Evolutionary conservation across 2,888 invertebrate genomes (phyloP).

Genomic region (Dorcus hopei): DNA sequence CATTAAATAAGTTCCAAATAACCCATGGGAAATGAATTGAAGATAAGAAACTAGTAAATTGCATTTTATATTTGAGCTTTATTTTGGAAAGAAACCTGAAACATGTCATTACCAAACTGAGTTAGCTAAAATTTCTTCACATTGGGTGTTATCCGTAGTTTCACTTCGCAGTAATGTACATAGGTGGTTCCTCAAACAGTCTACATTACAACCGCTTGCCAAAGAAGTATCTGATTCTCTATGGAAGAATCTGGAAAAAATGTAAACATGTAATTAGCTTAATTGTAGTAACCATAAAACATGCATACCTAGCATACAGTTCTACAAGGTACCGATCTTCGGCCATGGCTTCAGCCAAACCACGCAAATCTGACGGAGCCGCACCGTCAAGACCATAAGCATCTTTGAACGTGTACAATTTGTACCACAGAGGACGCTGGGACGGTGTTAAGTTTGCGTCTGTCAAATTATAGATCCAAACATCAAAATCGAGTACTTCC

Average conservation of each 20-base stretch:
- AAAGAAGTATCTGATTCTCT: constrained; percentile 22
- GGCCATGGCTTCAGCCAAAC: constrained; percentile 45
- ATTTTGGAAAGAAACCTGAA: too few relatives aligned
- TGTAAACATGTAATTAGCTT: background rate
- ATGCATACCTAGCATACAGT: constrained; percentile 38
- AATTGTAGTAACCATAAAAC: background rate
- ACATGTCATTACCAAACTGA: background rate
- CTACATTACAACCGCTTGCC: constrained; percentile 21
- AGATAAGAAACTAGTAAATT: too few relatives aligned
- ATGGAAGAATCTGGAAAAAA: background rate
- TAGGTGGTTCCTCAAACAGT: constrained; percentile 33
- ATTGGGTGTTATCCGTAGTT: constrained; percentile 47
- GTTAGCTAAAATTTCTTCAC: constrained; percentile 25
- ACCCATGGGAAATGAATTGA: too few relatives aligned
- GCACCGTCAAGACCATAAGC: constrained; percentile 45
- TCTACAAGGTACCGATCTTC: constrained; percentile 42
- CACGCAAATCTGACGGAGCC: constrained; percentile 45
- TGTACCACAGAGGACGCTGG: constrained; percentile 43
- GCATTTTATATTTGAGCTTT: too few relatives aligned
- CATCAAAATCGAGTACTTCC: constrained; percentile 47
- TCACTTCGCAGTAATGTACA: constrained; percentile 57
- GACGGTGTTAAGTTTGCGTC: constrained; percentile 38
- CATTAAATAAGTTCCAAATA: too few relatives aligned
- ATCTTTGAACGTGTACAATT: constrained; percentile 50
- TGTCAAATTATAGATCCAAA: constrained; percentile 50